These are phyloP conservation scores for Capra hircus DNA, from an alignment of 2,113 vertebrate genomes.

Conservation along the genomic window DNA sequence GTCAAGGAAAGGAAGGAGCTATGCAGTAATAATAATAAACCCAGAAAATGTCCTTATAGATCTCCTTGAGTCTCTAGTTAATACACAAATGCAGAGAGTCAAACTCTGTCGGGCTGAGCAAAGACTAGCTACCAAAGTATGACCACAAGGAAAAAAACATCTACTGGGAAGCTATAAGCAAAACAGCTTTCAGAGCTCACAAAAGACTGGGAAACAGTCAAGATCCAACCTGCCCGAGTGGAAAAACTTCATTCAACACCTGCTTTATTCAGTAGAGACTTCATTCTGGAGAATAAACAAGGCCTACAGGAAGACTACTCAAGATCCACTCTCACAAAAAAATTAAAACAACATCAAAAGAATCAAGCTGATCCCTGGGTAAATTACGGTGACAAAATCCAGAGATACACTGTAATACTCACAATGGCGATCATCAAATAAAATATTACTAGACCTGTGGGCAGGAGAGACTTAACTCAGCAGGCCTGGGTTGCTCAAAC, in stretches of 20 bases:
- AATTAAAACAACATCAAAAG: not conserved
- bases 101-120: not conserved
- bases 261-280: not conserved
- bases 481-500: not conserved
- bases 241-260: not conserved
- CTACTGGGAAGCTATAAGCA: not conserved
- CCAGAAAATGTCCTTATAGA: not conserved
- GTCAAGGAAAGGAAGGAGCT: not conserved
- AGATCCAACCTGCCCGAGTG: not conserved
- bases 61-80: not conserved
- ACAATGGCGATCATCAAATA: not conserved
- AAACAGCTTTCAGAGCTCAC: not conserved
- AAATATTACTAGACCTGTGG: not conserved
- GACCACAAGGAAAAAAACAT: not conserved
- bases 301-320: not conserved
- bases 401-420: not conserved
- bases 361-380: not conserved
- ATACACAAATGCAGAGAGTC: not conserved
- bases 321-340: not conserved
- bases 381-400: constrained; percentile 18
- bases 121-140: not conserved
- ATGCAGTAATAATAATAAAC: not conserved
- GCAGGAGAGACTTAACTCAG: not conserved
- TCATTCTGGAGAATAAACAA: not conserved
- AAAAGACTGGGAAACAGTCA: not conserved